These are phyloP conservation scores for Gorsachius goisagi DNA, from an alignment of 2,113 vertebrate genomes.

Conservation along the genomic window DNA sequence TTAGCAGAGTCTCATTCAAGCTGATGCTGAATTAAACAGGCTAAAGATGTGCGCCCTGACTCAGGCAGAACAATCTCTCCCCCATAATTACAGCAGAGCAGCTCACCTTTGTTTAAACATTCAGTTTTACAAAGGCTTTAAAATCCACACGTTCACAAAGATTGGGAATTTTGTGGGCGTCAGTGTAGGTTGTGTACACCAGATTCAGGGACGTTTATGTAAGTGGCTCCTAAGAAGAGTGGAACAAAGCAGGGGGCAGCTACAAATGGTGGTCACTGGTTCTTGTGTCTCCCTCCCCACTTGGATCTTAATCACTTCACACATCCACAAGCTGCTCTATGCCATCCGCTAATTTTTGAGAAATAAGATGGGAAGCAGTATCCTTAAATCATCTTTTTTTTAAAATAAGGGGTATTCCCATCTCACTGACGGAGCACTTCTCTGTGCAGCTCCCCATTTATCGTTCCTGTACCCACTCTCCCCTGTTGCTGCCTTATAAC, in stretches of 20 bases:
- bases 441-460: background rate
- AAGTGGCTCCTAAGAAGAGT: background rate
- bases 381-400: background rate
- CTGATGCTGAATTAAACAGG: slow-evolving; percentile 18
- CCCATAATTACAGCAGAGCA: background rate
- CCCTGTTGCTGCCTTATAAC: background rate
- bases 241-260: accelerated
- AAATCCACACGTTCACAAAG: background rate
- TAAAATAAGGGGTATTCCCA: background rate
- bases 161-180: background rate
- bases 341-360: background rate
- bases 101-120: slow-evolving; percentile 11
- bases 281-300: background rate
- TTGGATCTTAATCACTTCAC: background rate
- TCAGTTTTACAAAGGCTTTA: background rate
- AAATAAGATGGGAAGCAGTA: background rate
- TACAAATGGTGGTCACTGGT: background rate
- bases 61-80: background rate
- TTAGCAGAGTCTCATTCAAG: background rate
- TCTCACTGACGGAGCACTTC: background rate
- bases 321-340: background rate
- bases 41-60: background rate
- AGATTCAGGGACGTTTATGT: background rate
- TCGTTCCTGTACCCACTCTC: background rate
- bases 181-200: background rate